A percentile compares a stretch with the other conserved stretches of the same genome.
Evolutionary conservation across 2,888 invertebrate species (phyloP).

Genomic region (Cyclophora punctaria): DNA sequence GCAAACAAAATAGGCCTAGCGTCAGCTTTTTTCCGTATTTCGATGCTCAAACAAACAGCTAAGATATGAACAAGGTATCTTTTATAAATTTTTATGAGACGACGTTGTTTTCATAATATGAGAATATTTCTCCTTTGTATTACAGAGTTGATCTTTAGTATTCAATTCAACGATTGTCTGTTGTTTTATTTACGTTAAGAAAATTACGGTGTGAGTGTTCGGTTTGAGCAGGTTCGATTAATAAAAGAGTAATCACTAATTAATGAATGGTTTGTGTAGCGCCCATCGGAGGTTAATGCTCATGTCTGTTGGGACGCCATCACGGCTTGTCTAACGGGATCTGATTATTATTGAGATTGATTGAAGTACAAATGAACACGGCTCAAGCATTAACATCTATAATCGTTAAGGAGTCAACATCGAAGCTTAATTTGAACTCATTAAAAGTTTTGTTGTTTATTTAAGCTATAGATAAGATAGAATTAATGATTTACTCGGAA

Average conservation of each 20-base stretch:
- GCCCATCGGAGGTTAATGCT: not conserved
- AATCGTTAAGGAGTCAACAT: conserved; percentile 14
- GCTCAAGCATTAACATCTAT: conserved; percentile 19
- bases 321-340: conserved; percentile 6
- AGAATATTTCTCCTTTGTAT: no score
- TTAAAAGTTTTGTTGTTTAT: not conserved
- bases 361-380: conserved; percentile 39
- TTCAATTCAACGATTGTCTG: no score
- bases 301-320: conserved; percentile 3
- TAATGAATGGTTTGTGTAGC: no score
- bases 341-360: conserved; percentile 32
- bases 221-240: no score
- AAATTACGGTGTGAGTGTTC: no score
- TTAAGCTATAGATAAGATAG: no score
- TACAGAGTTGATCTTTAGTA: no score
- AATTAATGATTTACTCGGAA: no score
- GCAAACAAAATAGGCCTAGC: conserved; percentile 22
- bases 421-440: conserved; percentile 14
- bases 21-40: conserved; percentile 15
- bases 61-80: conserved; percentile 1
- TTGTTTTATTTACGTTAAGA: no score
- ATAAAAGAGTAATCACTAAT: no score
- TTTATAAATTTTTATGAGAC: no score
- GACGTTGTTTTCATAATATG: no score
- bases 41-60: conserved; percentile 10